Evolutionary conservation across 2,888 invertebrate species (phyloP), one percentile per base, ranked within the genome.

Genomic region (Dynastes hyllus): DNA sequence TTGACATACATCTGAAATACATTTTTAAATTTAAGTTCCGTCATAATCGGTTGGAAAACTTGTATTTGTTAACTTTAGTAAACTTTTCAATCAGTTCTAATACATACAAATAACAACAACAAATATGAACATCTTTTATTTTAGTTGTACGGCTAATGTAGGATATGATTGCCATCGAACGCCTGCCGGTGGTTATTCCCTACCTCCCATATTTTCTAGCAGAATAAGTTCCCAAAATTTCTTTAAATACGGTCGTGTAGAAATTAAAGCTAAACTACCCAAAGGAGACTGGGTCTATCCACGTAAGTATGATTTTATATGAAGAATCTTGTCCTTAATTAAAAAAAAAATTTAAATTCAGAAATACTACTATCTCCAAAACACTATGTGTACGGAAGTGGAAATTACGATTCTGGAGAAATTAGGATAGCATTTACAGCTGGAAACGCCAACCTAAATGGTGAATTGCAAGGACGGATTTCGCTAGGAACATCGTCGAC

Each of bases 211-310:
- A 1, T 89, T 92, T 29, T 93, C 94, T 1, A 93, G 93, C 0
- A 90, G 91, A 73, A 84, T 95, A 11, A 91, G 90, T 55, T 93
- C 93, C 1, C 93, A 91, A 83, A 89, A 91, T 61, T 88, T 91
- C 5, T 95, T 95, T 84, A 91, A 91, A 9, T 95, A 94, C 85
- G 95, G 95, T 9, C 91, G 89, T 51, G 89, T 95, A 11, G 92
- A 93, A 84, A 89, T 95, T 1, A 90, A 92, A 27, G 95, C 95
- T 0, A 94, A 93, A 86, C 85, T 95, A 29, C 95, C 95, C 0
- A 90, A 90, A 81, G 95, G 95, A 0, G 94, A 95, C 85, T 95
- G 95, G 96, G 88, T 95, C n/a, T 91, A 94, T 84, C 95, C 96
- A 75, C 90, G 95, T 95, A 89, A 90, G 78, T 71, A 70, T 29